Evolutionary conservation across 2,888 invertebrate species (phyloP), one percentile per base, ranked within the genome.

Genomic region (Nasonovia ribisnigri): DNA sequence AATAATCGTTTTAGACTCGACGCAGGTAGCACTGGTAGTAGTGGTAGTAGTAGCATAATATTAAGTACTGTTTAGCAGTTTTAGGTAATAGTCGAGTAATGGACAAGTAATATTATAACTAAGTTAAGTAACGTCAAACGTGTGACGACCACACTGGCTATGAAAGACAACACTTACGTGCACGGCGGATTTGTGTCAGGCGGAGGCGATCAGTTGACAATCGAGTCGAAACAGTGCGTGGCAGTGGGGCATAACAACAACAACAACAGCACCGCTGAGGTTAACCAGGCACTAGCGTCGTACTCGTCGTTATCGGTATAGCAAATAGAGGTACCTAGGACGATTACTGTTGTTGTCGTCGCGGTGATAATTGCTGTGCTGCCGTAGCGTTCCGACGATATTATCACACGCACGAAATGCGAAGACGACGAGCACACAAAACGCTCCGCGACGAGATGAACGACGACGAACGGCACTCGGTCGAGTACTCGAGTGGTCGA

Each of bases 121-220:
- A 16, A n/a, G 10, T 46, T 43, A 84, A 84, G 67, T 67, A 36
- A 67, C 16, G 67, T 67, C 67, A 36, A n/a, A 67, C 67, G 20
- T 36, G 67, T n/a, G 5, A 67, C 16, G 67, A 67, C 0, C 36
- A 67, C 67, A 67, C 16, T 43, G 8, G 36, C 36, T 51, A 51
- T 24, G 24, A 36, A 88, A 16, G 88, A 88, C 88, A 88, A 88
- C 57, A 88, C 88, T 88, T 88, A 88, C 88, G 57, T 88, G 88
- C 57, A 88, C 88, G 26, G 43, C 42, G 57, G 42, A 57, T 57
- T 88, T 42, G 88, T 88, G 57, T 88, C 88, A 43, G 88, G 42
- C 88, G 36, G 46, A 29, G 43, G 42, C 54, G 3, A 88, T 54
- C 51, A 13, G 54, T 5, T 26, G 29, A 36, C 36, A 54, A 54